phyloP scores from a whole-genome alignment of 2,113 vertebrate genomes.

The Cyprinodon tularosa region DNA sequence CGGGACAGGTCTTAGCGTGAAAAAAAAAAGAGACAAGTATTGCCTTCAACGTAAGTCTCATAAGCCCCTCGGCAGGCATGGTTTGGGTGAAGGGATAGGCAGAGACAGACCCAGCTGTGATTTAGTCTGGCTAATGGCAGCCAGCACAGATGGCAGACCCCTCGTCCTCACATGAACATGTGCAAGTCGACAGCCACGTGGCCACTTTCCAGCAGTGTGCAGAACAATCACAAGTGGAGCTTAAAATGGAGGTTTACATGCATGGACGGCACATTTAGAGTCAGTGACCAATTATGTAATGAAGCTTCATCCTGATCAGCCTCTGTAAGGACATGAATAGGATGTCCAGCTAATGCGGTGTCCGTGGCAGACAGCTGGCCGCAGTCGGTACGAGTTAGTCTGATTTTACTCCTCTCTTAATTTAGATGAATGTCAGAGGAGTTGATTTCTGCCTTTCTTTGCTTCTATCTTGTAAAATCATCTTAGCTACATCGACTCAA shows the following conservation, averaged over 20 bases:
- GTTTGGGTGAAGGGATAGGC: slow-evolving; percentile 20
- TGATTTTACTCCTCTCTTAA: not conserved
- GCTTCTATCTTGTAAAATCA: not conserved
- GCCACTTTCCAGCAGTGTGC: slow-evolving; percentile 43
- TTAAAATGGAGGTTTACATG: slow-evolving; percentile 50
- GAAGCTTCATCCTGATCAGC: slow-evolving; percentile 27
- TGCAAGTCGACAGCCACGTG: slow-evolving; percentile 2
- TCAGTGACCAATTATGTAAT: slow-evolving; percentile 41
- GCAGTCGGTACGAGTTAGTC: slow-evolving; percentile 1
- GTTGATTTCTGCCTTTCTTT: not conserved
- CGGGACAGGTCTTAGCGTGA: slow-evolving; percentile 42
- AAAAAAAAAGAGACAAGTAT: slow-evolving; percentile 37
- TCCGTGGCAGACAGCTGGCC: not conserved
- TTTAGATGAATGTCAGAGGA: not conserved
- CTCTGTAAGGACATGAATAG: not conserved
- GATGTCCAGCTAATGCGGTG: slow-evolving; percentile 5
- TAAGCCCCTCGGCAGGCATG: slow-evolving; percentile 9
- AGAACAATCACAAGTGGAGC: slow-evolving; percentile 62
- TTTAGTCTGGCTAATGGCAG: slow-evolving; percentile 56
- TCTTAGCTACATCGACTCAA: not conserved
- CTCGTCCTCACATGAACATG: slow-evolving; percentile 27
- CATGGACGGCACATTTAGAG: slow-evolving; percentile 23
- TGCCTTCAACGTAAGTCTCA: slow-evolving; percentile 45
- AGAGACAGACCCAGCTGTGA: slow-evolving; percentile 66
- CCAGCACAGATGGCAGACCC: slow-evolving; percentile 61